These are phyloP conservation scores for Synergus japonicus DNA, from an alignment of 2,888 invertebrate species.

Conservation along the genomic window DNA sequence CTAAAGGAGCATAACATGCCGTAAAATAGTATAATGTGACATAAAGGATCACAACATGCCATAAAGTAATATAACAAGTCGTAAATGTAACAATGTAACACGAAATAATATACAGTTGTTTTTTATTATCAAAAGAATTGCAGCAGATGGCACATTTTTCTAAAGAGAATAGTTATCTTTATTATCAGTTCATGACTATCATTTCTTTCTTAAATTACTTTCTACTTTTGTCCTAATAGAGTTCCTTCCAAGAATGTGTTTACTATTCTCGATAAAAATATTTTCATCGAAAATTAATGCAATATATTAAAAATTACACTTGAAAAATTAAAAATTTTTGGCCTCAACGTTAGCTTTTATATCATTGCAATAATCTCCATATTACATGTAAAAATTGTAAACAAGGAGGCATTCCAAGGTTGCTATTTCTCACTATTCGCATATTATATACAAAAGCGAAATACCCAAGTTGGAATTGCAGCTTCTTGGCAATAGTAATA, in stretches of 20 bases:
- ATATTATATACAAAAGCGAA: conserved; percentile 45
- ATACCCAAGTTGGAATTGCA: conserved; percentile 50
- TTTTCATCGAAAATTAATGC: not conserved
- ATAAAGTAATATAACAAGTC: conserved; percentile 33
- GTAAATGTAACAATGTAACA: conserved; percentile 18
- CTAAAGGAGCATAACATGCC: conserved; percentile 29
- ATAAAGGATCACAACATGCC: conserved; percentile 35
- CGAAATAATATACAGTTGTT: not conserved
- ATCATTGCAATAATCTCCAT: conserved; percentile 59
- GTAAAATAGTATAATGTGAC: conserved; percentile 32
- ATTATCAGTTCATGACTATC: not conserved
- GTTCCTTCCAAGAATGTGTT: not conserved
- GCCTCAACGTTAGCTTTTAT: conserved; percentile 63
- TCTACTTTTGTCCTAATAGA: not conserved
- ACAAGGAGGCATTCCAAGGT: conserved; percentile 65
- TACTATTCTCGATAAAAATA: not conserved
- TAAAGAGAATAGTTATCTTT: not conserved
- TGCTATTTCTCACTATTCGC: conserved; percentile 50
- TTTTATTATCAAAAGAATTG: not conserved
- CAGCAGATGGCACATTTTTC: not conserved
- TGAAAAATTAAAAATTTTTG: conserved; percentile 39
- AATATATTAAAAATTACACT: conserved; percentile 51
- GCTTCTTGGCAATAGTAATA: conserved; percentile 64
- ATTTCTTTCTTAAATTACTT: not conserved
- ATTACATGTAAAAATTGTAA: conserved; percentile 64